Evolutionary conservation across 2,888 invertebrate genomes (phyloP).

Genomic region (Arrhopalites spinosus): DNA sequence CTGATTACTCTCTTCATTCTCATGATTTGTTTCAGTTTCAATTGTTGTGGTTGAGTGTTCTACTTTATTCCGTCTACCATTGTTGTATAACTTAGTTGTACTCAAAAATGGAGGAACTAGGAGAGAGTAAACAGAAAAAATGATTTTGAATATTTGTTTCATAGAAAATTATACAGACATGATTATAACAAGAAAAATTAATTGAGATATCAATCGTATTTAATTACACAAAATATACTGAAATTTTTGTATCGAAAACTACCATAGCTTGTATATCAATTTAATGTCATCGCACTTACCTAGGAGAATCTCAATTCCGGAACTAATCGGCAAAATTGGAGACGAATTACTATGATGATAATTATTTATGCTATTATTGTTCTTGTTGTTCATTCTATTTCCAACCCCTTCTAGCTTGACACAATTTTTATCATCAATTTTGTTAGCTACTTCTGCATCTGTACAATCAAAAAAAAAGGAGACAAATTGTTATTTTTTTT

Average conservation of each 20-base stretch:
- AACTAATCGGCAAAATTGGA: conserved; percentile 1
- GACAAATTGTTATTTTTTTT: too few relatives aligned
- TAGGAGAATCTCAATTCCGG: conserved; percentile 33
- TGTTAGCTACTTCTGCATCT: conserved; percentile 1
- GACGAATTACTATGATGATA: neutral
- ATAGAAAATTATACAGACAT: too few relatives aligned
- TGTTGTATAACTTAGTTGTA: conserved; percentile 3
- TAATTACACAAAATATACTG: too few relatives aligned
- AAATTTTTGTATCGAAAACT: too few relatives aligned
- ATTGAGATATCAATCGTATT: too few relatives aligned
- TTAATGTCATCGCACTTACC: too few relatives aligned
- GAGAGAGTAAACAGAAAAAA: too few relatives aligned
- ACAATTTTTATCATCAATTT: neutral
- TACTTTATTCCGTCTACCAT: neutral
- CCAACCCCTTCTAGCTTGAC: neutral
- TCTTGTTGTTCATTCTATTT: neutral
- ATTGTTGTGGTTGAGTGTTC: neutral
- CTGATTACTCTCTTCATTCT: neutral
- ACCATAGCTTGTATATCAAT: too few relatives aligned
- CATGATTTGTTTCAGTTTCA: neutral
- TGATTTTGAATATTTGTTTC: too few relatives aligned
- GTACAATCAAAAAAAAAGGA: too few relatives aligned
- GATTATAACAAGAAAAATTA: too few relatives aligned
- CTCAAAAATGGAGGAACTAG: conserved; percentile 34
- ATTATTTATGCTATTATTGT: neutral